Percentiles rank a stretch among this genome's conserved stretches.
These are phyloP conservation scores for Ondatra zibethicus DNA, from an alignment of 2,113 vertebrate genomes.

Conservation along the genomic window DNA sequence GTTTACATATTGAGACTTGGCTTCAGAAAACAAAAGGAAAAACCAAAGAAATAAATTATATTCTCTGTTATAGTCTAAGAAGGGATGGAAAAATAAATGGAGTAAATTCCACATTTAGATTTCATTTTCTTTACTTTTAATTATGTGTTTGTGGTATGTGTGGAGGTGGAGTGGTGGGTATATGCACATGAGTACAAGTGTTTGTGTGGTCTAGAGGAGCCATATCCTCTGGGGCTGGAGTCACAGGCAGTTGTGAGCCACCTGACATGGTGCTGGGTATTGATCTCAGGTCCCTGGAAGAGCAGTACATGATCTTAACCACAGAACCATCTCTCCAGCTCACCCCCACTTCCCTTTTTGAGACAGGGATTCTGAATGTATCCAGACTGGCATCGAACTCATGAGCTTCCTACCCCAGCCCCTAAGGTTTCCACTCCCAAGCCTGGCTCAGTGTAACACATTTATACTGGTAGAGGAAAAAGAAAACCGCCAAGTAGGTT, in stretches of 20 bases:
- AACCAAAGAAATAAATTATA: neutral
- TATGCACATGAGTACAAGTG: neutral
- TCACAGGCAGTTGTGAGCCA: neutral
- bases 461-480: slow-evolving; percentile 20
- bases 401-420: neutral
- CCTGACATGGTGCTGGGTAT: neutral
- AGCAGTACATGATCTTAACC: neutral
- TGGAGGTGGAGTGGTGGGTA: neutral
- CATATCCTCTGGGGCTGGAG: neutral
- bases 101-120: neutral
- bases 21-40: neutral
- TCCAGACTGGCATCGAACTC: neutral
- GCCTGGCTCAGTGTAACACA: slow-evolving; percentile 1
- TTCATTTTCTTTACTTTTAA: neutral
- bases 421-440: neutral
- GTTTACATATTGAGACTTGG: neutral
- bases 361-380: neutral
- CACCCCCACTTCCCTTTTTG: neutral
- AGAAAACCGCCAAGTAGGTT: slow-evolving; percentile 27
- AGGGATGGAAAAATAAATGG: neutral
- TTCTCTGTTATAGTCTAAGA: neutral
- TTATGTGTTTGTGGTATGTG: neutral
- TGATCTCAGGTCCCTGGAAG: neutral
- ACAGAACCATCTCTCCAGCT: neutral
- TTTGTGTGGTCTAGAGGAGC: neutral